phyloP scores from a whole-genome alignment of 2,113 vertebrate genomes.

The Nothobranchius furzeri region DNA sequence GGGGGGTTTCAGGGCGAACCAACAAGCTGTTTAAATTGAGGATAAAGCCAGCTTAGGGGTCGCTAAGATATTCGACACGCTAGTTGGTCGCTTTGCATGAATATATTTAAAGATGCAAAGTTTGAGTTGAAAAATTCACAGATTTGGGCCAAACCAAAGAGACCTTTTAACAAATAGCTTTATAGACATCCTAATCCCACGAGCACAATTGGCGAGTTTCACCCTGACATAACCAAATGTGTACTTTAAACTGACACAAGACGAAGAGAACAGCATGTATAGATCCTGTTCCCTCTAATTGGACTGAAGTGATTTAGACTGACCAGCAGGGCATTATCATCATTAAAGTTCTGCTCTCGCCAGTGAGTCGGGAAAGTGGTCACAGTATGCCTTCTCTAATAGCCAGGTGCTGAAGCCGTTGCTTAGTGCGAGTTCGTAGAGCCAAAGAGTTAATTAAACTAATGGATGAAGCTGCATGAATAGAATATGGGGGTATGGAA shows the following conservation, averaged over 20 bases:
- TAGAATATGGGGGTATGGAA: slow-evolving; percentile 32
- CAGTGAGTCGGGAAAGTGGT: slow-evolving; percentile 23
- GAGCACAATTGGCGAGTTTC: not conserved
- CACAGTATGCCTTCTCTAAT: slow-evolving; percentile 23
- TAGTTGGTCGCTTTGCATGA: slow-evolving; percentile 4
- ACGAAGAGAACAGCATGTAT: slow-evolving; percentile 3
- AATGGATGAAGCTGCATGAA: slow-evolving; percentile 53
- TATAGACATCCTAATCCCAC: not conserved
- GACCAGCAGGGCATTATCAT: slow-evolving; percentile 24
- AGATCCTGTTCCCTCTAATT: slow-evolving; percentile 10
- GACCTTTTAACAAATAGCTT: not conserved
- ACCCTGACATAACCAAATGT: not conserved
- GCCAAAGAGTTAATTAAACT: slow-evolving; percentile 59
- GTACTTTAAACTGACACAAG: slow-evolving; percentile 9
- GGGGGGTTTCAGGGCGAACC: not conserved
- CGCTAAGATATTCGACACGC: not conserved
- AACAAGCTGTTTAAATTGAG: not conserved
- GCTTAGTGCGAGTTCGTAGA: slow-evolving; percentile 44
- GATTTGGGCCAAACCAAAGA: not conserved
- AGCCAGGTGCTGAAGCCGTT: slow-evolving; percentile 33
- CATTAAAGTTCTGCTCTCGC: slow-evolving; percentile 24
- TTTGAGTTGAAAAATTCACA: not conserved
- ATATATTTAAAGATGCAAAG: not conserved
- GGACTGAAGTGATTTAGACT: slow-evolving; percentile 24
- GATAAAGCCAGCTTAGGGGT: not conserved